phyloP scores from a whole-genome alignment of 2,888 invertebrate genomes.

The Gnatocerus cornutus region DNA sequence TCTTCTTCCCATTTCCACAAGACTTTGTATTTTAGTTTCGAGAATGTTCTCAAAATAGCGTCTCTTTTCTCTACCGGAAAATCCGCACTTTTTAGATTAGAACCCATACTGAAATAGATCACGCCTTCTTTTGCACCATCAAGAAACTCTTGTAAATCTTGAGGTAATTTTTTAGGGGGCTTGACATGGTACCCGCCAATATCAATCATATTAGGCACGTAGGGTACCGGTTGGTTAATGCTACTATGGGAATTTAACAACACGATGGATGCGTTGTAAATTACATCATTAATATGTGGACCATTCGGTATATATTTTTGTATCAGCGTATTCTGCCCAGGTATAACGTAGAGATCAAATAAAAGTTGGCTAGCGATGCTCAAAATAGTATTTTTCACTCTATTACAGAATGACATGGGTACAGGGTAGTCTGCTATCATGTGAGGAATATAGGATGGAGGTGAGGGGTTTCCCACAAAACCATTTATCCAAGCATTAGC shows the following conservation, averaged over 20 bases:
- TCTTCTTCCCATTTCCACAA: constrained; percentile 70
- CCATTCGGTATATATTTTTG: constrained; percentile 62
- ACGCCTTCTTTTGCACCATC: constrained; percentile 67
- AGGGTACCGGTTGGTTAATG: constrained; percentile 71
- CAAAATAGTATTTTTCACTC: constrained; percentile 73
- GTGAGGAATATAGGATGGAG: constrained; percentile 72
- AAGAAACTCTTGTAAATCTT: constrained; percentile 66
- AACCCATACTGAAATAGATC: constrained; percentile 70
- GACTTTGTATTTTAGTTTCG: constrained; percentile 68
- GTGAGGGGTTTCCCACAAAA: constrained; percentile 71
- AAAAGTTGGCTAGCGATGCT: constrained; percentile 60
- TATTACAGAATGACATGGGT: constrained; percentile 73
- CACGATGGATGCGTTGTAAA: constrained; percentile 60
- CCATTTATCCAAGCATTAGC: constrained; percentile 71
- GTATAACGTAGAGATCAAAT: constrained; percentile 53
- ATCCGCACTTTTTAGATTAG: constrained; percentile 65
- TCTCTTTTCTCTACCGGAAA: constrained; percentile 62
- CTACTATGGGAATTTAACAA: constrained; percentile 71
- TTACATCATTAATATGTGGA: constrained; percentile 57
- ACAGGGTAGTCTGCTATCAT: constrained; percentile 61
- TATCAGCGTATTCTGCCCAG: constrained; percentile 57
- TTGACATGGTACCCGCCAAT: constrained; percentile 74
- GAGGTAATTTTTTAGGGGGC: constrained; percentile 51
- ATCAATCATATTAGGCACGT: constrained; percentile 74
- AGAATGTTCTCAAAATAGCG: constrained; percentile 65